phyloP scores from a whole-genome alignment of 1,140 invertebrate species.

The Drosophila jambulina region DNA sequence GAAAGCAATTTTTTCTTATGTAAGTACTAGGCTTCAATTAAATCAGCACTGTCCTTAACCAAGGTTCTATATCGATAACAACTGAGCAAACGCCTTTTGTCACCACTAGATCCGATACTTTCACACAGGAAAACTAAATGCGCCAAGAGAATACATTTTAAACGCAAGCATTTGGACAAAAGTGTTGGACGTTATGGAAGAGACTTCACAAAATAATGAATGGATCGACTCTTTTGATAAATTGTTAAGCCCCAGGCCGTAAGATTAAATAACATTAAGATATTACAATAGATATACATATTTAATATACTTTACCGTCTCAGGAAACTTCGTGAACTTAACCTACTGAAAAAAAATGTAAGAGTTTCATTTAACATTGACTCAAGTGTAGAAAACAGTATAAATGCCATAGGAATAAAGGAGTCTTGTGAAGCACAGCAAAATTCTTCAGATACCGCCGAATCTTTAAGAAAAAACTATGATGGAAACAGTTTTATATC shows the following conservation, averaged over 20 bases:
- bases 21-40: too few species aligned
- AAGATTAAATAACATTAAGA: neutral
- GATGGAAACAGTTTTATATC: conserved; percentile 41
- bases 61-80: neutral
- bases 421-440: neutral
- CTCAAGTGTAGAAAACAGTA: conserved; percentile 77
- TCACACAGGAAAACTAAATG: neutral
- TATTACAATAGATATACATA: neutral
- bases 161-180: neutral
- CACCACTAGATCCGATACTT: neutral
- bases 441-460: neutral
- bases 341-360: conserved; percentile 60
- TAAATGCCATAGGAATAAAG: neutral
- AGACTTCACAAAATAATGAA: conserved; percentile 52
- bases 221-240: conserved; percentile 80
- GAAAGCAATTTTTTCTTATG: too few species aligned
- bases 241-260: conserved; percentile 60
- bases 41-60: too few species aligned
- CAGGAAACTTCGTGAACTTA: conserved; percentile 60
- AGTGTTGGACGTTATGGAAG: conserved; percentile 32
- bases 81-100: neutral
- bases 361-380: conserved; percentile 74
- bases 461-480: neutral
- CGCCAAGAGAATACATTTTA: neutral
- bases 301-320: neutral